A percentile compares a stretch with the other conserved stretches of the same genome.
These are phyloP conservation scores for Bombus breviceps DNA, from an alignment of 1,140 invertebrate genomes.

Conservation along the genomic window DNA sequence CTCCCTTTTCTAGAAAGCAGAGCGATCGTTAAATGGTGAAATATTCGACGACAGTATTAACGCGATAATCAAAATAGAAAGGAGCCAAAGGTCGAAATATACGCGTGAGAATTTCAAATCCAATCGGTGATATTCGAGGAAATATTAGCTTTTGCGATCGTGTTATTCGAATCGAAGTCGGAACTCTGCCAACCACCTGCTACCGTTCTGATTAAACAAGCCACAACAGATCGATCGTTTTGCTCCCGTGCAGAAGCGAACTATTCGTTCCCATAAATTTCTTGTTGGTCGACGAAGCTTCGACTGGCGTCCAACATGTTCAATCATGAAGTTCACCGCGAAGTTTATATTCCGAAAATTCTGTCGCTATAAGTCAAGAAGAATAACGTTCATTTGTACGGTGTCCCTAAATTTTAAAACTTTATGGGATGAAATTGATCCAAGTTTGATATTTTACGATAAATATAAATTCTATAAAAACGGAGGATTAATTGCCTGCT, in stretches of 20 bases:
- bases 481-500: background rate
- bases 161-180: conserved; percentile 16
- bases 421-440: background rate
- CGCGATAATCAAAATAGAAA: background rate
- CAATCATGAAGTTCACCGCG: conserved; percentile 6
- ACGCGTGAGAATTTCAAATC: background rate
- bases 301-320: background rate
- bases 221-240: conserved; percentile 49
- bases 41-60: background rate
- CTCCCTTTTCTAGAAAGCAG: background rate
- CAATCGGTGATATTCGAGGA: conserved; percentile 8
- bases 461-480: background rate
- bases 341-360: background rate
- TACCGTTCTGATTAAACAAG: conserved; percentile 45
- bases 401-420: background rate
- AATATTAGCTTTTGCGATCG: background rate
- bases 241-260: conserved; percentile 10
- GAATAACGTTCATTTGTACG: background rate
- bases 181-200: conserved; percentile 55
- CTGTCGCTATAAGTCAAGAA: no score
- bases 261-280: conserved; percentile 39
- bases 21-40: background rate
- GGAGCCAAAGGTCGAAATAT: background rate
- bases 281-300: conserved; percentile 3
- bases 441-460: background rate